Percentiles rank a stretch among this genome's conserved stretches.
Conservation (phyloP, 2,113 vertebrate genomes). For the Leptocoma aspasia region DNA sequence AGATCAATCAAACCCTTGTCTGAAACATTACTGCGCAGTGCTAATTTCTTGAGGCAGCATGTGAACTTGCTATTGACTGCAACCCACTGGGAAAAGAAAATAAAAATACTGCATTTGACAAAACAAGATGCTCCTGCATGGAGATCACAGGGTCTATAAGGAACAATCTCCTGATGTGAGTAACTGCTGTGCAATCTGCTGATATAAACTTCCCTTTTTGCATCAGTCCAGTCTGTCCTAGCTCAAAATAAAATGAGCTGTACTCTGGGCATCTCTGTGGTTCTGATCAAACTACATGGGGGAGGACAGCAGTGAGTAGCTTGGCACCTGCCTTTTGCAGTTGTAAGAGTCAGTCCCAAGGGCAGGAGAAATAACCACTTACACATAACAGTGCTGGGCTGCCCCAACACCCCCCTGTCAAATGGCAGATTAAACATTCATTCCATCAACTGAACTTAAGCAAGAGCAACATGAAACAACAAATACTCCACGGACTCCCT, state of each 20-base stretch:
- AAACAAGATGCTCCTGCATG: background rate
- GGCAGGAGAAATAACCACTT: background rate
- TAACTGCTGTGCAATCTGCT: background rate
- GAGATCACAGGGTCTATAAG: background rate
- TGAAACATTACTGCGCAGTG: background rate
- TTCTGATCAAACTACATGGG: background rate
- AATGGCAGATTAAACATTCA: background rate
- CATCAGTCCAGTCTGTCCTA: background rate
- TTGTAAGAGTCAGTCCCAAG: background rate
- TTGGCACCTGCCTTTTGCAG: background rate
- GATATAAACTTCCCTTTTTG: slow-evolving; percentile 32
- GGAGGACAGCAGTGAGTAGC: background rate
- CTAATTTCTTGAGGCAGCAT: slow-evolving; percentile 20
- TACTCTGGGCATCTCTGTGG: background rate
- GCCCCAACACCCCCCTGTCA: background rate
- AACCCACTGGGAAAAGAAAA: background rate
- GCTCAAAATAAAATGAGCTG: background rate
- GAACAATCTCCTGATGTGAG: background rate
- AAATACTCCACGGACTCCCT: background rate
- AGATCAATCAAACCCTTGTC: background rate
- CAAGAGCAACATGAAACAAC: background rate
- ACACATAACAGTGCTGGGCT: background rate
- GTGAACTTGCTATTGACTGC: background rate
- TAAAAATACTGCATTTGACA: background rate
- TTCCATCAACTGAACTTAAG: background rate